A percentile compares a stretch with the other conserved stretches of the same genome.
Evolutionary conservation across 2,113 vertebrate species (phyloP).

Genomic region (Girardinichthys multiradiatus): DNA sequence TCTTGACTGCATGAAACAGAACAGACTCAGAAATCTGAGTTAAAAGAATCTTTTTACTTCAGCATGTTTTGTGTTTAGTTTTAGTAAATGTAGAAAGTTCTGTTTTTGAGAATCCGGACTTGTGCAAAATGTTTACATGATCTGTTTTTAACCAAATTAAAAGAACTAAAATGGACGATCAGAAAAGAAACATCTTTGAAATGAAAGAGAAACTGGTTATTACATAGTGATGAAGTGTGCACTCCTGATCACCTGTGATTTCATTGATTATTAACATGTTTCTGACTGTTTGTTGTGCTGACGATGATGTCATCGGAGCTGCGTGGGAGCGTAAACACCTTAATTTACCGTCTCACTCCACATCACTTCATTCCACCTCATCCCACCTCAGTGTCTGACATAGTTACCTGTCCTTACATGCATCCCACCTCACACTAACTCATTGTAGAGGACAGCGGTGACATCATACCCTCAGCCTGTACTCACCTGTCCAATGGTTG

Average conservation of each 20-base stretch:
- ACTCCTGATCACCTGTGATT: conserved; percentile 18
- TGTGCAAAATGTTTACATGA: too few species aligned
- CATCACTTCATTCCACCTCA: conserved; percentile 13
- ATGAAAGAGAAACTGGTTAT: background rate
- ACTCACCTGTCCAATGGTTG: conserved; percentile 55
- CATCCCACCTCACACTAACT: conserved; percentile 5
- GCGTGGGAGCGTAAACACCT: conserved; percentile 46
- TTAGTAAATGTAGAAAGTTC: too few species aligned
- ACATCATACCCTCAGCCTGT: conserved; percentile 3
- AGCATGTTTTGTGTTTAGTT: too few species aligned
- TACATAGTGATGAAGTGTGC: background rate
- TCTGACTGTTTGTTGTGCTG: conserved; percentile 42
- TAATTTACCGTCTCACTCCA: conserved; percentile 8
- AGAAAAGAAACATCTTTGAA: too few species aligned
- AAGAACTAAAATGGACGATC: too few species aligned
- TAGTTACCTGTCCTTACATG: conserved; percentile 21
- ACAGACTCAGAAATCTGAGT: too few species aligned
- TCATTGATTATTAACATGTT: conserved; percentile 23
- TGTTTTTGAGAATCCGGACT: too few species aligned
- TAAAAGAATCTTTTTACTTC: too few species aligned
- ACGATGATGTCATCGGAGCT: conserved; percentile 52
- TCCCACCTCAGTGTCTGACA: conserved; percentile 3
- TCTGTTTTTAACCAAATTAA: too few species aligned
- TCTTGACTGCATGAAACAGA: background rate
- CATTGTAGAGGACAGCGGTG: conserved; percentile 22